These are phyloP conservation scores for Notarius quadriscutis DNA, from an alignment of 2,113 vertebrate species.

Conservation along the genomic window DNA sequence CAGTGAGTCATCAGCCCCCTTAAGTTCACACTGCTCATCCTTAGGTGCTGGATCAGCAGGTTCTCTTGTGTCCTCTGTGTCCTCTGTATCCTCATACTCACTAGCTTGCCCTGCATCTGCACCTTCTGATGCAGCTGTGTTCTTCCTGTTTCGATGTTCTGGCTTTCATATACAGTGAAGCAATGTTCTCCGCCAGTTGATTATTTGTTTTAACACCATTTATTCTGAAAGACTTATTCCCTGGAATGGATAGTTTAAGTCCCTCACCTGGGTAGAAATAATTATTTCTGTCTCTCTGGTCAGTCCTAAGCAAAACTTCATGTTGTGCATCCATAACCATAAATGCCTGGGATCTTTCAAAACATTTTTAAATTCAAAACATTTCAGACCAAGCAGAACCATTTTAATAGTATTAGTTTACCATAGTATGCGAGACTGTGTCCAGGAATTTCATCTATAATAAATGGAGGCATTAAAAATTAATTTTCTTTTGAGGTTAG, in stretches of 20 bases:
- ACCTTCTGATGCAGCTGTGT: background rate
- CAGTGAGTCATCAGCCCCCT: conserved; percentile 9
- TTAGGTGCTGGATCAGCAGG: conserved; percentile 14
- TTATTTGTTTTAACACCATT: background rate
- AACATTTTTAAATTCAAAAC: background rate
- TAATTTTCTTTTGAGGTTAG: background rate
- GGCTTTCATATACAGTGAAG: background rate
- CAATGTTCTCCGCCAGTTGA: background rate
- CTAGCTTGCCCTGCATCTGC: background rate
- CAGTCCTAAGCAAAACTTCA: background rate
- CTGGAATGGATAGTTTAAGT: background rate
- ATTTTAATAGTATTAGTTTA: background rate
- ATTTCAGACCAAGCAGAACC: background rate
- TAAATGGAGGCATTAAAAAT: conserved; percentile 5
- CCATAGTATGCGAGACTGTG: background rate
- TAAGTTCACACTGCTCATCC: background rate
- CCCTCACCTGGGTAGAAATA: too few relatives aligned
- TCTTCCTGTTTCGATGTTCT: background rate
- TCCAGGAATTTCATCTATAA: background rate
- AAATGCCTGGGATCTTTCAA: background rate
- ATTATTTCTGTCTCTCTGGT: background rate
- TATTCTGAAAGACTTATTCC: background rate
- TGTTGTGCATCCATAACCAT: background rate
- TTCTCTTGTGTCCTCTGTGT: background rate
- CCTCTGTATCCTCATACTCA: background rate